Evolutionary conservation across 2,113 vertebrate genomes (phyloP), one percentile per base, ranked within the genome.

Genomic region (Steatornis caripensis): DNA sequence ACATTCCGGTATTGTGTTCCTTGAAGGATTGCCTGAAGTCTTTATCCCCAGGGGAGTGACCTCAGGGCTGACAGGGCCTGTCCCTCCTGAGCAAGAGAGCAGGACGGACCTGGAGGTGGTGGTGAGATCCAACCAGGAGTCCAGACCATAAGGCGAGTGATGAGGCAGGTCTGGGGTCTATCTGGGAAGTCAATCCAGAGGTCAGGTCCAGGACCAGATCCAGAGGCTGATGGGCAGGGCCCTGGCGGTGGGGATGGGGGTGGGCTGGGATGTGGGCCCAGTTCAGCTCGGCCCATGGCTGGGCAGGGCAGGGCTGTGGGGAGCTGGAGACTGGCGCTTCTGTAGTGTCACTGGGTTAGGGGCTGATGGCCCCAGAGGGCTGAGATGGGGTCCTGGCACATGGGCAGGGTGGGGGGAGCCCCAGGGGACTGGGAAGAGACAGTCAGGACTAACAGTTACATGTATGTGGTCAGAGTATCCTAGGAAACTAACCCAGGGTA

Each of bases 201-300:
- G 16, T 49, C 32, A 37, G 27, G 36, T 23, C 23, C 60, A 74
- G 41, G 10, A 55, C 49, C 23, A 45, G 20, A 29, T 49, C 16
- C 80, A 75, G 23, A 49, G 22, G 16, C 23, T 43, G 32, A 27
- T 45, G 36, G 19, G 5, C 12, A 36, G 11, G 34, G 18, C 24
- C 36, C 11, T 36, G 34, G n/a, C n/a, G n/a, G n/a, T n/a, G n/a
- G 51, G 32, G 8, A 30, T 26, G 27, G 34, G 16, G 29, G 21
- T 37, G 46, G 24, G 21, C 30, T 66, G 61, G 46, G 26, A 55
- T 1, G 3, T 65, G 37, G 51, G 39, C 30, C 32, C 5, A 5
- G 27, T 18, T 36, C 15, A 37, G 16, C 4, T 2, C 0, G 8
- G 3, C 26, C 17, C 17, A 10, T 12, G 30, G 15, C 30, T 6